phyloP scores from a whole-genome alignment of 2,888 invertebrate genomes.

The Trichopoda pennipes region DNA sequence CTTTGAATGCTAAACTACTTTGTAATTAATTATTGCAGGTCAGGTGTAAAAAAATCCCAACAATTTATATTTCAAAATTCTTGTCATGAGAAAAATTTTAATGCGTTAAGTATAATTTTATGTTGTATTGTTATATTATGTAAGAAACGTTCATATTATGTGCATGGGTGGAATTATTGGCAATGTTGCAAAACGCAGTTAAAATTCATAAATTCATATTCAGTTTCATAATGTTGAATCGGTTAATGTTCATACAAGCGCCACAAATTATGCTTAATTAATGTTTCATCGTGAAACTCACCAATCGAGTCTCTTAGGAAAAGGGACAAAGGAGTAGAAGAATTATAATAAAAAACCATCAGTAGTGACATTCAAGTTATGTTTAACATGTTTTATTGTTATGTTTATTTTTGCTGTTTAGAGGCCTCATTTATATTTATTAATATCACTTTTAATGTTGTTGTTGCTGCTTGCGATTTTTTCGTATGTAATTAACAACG shows the following conservation, averaged over 20 bases:
- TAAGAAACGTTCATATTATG: slow-evolving; percentile 3
- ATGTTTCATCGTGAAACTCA: slow-evolving; percentile 53
- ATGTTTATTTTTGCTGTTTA: slow-evolving; percentile 28
- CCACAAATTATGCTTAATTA: slow-evolving; percentile 69
- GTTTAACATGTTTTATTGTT: slow-evolving; percentile 46
- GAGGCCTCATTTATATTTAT: slow-evolving; percentile 32
- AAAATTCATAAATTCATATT: slow-evolving; percentile 58
- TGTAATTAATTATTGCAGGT: slow-evolving; percentile 51
- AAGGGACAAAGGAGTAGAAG: neutral
- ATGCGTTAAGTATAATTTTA: slow-evolving; percentile 49
- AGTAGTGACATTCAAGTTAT: slow-evolving; percentile 43
- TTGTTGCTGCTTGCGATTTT: slow-evolving; percentile 30
- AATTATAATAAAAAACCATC: slow-evolving; percentile 37
- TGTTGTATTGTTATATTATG: slow-evolving; percentile 1
- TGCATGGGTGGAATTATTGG: slow-evolving; percentile 1
- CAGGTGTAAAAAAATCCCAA: slow-evolving; percentile 55
- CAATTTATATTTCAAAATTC: slow-evolving; percentile 36
- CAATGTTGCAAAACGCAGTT: slow-evolving; percentile 28
- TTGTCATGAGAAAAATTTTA: slow-evolving; percentile 45
- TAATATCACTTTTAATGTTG: slow-evolving; percentile 27
- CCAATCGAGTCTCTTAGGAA: neutral
- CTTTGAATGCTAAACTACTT: slow-evolving; percentile 20
- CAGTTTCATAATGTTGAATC: slow-evolving; percentile 50
- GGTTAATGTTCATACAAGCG: slow-evolving; percentile 56
- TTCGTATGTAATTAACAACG: slow-evolving; percentile 67